These are phyloP conservation scores for Pleuronectes platessa DNA, from an alignment of 2,113 vertebrate species.

Conservation along the genomic window DNA sequence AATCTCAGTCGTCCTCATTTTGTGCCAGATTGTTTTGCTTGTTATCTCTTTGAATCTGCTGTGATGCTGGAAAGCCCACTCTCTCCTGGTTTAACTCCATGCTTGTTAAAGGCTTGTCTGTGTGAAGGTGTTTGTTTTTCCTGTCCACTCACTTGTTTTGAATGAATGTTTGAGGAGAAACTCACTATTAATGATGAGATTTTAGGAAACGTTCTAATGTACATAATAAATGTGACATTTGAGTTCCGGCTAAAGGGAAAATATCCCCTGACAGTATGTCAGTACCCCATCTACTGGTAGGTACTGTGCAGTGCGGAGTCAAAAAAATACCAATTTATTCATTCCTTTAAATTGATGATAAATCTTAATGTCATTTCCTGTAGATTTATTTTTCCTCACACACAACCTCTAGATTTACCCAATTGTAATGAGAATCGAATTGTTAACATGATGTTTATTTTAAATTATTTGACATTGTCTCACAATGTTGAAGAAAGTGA, in stretches of 20 bases:
- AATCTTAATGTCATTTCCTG: too few species aligned
- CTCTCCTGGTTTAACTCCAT: neutral
- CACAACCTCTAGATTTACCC: neutral
- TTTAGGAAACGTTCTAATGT: neutral
- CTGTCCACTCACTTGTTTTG: neutral
- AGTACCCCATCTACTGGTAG: neutral
- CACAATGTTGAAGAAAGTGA: too few species aligned
- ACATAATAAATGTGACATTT: neutral
- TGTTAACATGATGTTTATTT: too few species aligned
- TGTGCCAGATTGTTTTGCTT: neutral
- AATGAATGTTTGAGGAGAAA: constrained; percentile 10
- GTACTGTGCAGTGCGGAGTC: too few species aligned
- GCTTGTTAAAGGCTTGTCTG: neutral
- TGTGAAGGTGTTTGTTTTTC: constrained; percentile 25
- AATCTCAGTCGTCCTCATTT: neutral
- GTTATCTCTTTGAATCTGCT: neutral
- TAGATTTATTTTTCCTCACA: neutral
- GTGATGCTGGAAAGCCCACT: constrained; percentile 22
- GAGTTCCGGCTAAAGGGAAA: neutral
- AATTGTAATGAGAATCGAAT: too few species aligned
- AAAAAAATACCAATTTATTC: too few species aligned
- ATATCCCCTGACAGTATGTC: neutral
- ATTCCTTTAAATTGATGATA: too few species aligned
- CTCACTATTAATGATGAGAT: neutral
- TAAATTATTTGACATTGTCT: too few species aligned